These are phyloP conservation scores for Ichneumoninae sp. DNA, from an alignment of 2,888 invertebrate species.

Conservation along the genomic window DNA sequence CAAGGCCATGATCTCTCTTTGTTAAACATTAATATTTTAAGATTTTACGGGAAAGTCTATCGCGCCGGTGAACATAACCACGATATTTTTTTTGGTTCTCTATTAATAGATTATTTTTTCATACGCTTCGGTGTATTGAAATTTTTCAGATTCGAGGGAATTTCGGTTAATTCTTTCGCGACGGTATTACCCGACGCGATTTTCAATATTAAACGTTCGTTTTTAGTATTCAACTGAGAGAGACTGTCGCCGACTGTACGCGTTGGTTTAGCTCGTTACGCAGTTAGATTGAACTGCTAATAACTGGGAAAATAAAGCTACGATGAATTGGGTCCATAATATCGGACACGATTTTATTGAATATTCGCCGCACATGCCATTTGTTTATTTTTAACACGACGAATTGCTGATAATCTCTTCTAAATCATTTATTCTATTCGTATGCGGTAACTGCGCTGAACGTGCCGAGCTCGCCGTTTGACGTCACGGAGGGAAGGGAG, in stretches of 20 bases:
- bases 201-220: neutral
- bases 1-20: conserved; percentile 47
- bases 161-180: neutral
- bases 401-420: neutral
- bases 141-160: neutral
- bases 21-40: conserved; percentile 35
- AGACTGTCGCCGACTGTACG: neutral
- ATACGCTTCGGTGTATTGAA: neutral
- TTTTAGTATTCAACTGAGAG: neutral
- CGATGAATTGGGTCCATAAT: neutral
- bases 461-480: neutral
- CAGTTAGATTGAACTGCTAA: neutral
- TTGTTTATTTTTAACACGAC: neutral
- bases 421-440: neutral
- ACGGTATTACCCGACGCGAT: neutral
- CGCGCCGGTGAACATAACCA: conserved; percentile 47
- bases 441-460: neutral
- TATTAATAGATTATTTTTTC: neutral
- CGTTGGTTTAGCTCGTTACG: neutral
- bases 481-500: neutral
- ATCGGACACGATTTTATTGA: neutral
- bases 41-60: conserved; percentile 42
- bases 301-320: neutral
- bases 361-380: neutral
- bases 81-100: conserved; percentile 9